phyloP scores from a whole-genome alignment of 2,797 vertebrate genomes.

The Ispidina picta region DNA sequence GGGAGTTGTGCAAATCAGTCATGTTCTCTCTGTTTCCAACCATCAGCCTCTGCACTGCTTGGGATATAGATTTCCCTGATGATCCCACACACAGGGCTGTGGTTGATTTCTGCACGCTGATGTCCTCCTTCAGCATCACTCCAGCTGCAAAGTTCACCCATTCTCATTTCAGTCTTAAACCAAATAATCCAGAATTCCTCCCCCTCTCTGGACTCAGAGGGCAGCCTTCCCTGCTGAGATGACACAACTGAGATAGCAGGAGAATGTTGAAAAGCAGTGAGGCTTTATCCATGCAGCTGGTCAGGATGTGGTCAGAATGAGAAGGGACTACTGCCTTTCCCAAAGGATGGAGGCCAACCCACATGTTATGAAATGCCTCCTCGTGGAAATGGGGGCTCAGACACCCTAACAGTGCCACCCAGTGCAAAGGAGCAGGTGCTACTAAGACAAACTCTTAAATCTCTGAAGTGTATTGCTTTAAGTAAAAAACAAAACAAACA shows the following conservation, averaged over 20 bases:
- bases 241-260: background rate
- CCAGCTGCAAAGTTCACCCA: background rate
- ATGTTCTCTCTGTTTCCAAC: background rate
- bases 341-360: background rate
- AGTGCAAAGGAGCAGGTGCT: background rate
- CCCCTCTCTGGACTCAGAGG: background rate
- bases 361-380: background rate
- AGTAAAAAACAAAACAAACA: background rate
- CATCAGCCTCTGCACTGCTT: background rate
- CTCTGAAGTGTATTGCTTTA: background rate
- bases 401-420: too few relatives aligned
- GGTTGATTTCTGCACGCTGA: background rate
- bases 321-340: background rate
- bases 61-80: background rate
- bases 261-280: accelerated
- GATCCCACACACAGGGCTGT: background rate
- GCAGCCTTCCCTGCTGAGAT: background rate
- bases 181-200: background rate
- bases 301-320: background rate
- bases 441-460: background rate
- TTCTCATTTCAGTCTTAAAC: background rate
- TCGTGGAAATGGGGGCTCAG: background rate
- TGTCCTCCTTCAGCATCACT: background rate
- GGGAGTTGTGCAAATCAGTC: background rate
- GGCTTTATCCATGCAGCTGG: background rate